Base-by-base conservation (phyloP, 2,888 invertebrate genomes). In the Campopleginae sp. region DNA sequence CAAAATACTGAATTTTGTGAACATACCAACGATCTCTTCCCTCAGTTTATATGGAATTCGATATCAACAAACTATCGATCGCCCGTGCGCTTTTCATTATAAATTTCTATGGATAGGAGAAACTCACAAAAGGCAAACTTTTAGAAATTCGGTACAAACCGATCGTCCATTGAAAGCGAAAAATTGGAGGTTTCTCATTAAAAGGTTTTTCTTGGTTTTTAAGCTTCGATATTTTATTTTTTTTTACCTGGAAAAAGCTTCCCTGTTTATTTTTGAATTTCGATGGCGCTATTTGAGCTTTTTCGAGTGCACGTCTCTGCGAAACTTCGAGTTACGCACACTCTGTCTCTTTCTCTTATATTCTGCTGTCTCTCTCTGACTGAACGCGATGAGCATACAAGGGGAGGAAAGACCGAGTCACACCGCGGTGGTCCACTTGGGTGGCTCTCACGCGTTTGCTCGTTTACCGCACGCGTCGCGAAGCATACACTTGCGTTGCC, bases 341-440 rank as follows among this genome's bases (percentile, higher is more conserved):
- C 78, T 63, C 31, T 44, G 46, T 65, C 65, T 51, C 12, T 61
- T n/a, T 48, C 77, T 66, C 54, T 38, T 51, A 23, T 44, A 8
- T 44, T 75, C 70, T 76, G 54, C 63, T 42, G 14, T 77, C 77
- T 78, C 44, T 61, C 72, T 72, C 23, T n/a, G 23, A 46, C 17
- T n/a, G 31, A 72, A 72, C 66, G 48, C 72, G 63, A 71, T 48
- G 77, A 38, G 66, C 54, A 71, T 46, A 76, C 58, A 58, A 23
- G 51, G 48, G 33, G 19, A 44, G 27, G 46, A 23, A 19, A 27
- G 38, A 63, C 66, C 23, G 61, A 38, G 71, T 76, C 77, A 27
- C 66, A 82, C 76, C 77, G 80, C 77, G 80, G 84, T 80, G 84
- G 84, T 84, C 84, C 84, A 84, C 84, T 84, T 84, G 84, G 84